Conservation (phyloP, 2,113 vertebrate species). For the Datnioides undecimradiatus region DNA sequence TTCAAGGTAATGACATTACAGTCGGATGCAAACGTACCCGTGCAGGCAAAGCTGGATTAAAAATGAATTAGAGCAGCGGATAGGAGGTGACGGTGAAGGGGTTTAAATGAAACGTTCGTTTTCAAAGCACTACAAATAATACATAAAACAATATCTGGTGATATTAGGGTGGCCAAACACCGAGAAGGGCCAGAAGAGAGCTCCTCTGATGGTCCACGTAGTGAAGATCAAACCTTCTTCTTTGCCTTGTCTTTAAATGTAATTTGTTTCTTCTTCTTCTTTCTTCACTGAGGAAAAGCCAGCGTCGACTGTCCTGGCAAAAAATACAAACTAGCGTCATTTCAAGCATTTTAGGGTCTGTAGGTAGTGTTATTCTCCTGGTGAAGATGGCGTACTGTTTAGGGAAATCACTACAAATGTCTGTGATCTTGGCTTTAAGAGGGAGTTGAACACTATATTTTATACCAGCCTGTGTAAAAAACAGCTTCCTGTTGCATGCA, state of each 20-base stretch:
- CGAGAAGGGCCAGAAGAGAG: no score
- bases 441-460: neutral
- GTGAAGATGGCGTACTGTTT: neutral
- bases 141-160: neutral
- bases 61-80: conserved; percentile 5
- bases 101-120: conserved; percentile 2
- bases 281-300: no score
- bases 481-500: neutral
- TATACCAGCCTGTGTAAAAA: neutral
- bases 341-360: neutral
- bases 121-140: conserved; percentile 8
- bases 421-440: neutral
- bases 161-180: neutral
- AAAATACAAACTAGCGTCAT: neutral
- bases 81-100: neutral
- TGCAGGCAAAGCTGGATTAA: conserved; percentile 43
- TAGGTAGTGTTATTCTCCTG: neutral
- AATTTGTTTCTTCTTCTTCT: neutral
- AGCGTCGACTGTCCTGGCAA: neutral
- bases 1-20: conserved; percentile 55
- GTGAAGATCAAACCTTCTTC: neutral
- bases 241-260: neutral
- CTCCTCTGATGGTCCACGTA: neutral
- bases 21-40: conserved; percentile 39
- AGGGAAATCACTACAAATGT: neutral